A percentile compares a stretch with the other conserved stretches of the same genome.
phyloP scores from a whole-genome alignment of 2,888 invertebrate species.

The Nesidiocoris tenuis region DNA sequence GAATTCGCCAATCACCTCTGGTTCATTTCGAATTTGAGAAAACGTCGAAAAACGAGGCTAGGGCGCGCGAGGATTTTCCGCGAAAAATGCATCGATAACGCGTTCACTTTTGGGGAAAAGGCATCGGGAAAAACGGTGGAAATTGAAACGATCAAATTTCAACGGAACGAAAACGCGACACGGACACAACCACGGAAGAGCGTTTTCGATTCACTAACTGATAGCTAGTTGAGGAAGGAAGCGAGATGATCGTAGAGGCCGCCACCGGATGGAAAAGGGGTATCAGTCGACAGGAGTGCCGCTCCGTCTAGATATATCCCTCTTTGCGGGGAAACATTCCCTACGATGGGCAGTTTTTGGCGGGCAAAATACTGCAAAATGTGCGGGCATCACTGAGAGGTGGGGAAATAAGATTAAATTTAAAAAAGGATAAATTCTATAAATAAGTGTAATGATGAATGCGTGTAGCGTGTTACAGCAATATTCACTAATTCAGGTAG shows the following conservation, averaged over 20 bases:
- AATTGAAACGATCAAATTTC: neutral
- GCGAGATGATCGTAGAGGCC: slow-evolving; percentile 25
- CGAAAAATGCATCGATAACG: slow-evolving; percentile 33
- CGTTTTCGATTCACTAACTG: slow-evolving; percentile 11
- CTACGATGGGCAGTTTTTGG: too few species aligned
- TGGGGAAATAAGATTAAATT: too few species aligned
- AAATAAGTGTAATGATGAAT: too few species aligned
- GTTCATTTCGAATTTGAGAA: slow-evolving; percentile 31
- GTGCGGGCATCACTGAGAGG: too few species aligned
- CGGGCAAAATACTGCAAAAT: too few species aligned
- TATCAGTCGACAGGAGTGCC: too few species aligned
- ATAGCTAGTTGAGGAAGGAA: slow-evolving; percentile 28
- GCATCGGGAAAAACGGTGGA: neutral
- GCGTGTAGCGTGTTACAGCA: too few species aligned
- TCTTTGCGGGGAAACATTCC: neutral
- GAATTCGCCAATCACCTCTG: slow-evolving; percentile 14
- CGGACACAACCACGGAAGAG: neutral
- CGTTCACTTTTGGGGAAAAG: too few species aligned
- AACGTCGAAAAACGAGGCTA: slow-evolving; percentile 5
- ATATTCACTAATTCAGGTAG: too few species aligned
- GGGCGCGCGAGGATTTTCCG: neutral
- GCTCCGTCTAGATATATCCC: too few species aligned
- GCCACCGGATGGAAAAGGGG: slow-evolving; percentile 18
- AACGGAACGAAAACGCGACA: slow-evolving; percentile 1
- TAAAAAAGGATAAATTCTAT: too few species aligned